phyloP scores from a whole-genome alignment of 2,113 vertebrate species.

The Cairina moschata region DNA sequence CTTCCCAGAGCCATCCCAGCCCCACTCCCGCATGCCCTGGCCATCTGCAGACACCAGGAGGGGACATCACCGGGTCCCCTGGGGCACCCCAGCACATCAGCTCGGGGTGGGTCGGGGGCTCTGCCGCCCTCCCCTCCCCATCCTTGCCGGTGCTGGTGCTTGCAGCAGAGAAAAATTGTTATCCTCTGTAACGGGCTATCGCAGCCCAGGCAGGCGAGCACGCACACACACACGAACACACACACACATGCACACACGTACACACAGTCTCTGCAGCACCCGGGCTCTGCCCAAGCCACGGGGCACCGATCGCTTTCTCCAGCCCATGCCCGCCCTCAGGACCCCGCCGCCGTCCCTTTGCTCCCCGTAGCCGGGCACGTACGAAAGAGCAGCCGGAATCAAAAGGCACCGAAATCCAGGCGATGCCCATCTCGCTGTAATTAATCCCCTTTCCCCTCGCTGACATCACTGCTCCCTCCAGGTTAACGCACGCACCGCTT shows the following conservation, averaged over 20 bases:
- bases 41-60: background rate
- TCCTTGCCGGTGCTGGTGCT: background rate
- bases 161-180: background rate
- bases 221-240: background rate
- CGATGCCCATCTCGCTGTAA: background rate
- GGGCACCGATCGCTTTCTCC: background rate
- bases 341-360: background rate
- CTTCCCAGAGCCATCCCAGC: background rate
- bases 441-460: background rate
- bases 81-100: fast-evolving
- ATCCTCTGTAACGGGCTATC: background rate
- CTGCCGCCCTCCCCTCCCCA: background rate
- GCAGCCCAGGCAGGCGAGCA: background rate
- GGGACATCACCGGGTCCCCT: background rate
- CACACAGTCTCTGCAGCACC: background rate
- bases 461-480: conserved; percentile 28
- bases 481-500: conserved; percentile 24
- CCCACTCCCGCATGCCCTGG: background rate
- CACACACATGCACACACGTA: background rate
- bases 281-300: background rate
- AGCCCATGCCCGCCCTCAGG: background rate
- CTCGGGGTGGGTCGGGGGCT: background rate
- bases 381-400: fast-evolving
- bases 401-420: background rate
- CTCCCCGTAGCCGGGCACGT: fast-evolving